Evolutionary conservation across 1,140 invertebrate species (phyloP).

Genomic region (Penaeus vannamei): DNA sequence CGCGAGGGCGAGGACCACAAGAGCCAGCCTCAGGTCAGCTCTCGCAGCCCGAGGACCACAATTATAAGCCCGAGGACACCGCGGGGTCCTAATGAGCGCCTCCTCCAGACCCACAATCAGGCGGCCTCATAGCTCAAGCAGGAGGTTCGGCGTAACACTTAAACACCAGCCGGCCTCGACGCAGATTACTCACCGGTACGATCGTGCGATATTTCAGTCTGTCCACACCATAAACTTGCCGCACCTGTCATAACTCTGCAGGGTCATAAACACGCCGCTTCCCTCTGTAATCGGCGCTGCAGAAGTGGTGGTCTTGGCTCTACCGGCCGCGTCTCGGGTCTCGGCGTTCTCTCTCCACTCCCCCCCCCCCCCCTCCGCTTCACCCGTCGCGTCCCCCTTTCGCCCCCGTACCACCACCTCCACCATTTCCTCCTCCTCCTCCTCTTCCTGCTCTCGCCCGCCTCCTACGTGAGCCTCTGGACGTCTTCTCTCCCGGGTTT

Average conservation of each 20-base stretch:
- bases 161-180: constrained; percentile 7
- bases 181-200: constrained; percentile 32
- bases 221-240: constrained; percentile 61
- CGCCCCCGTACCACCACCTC: constrained; percentile 26
- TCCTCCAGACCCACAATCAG: background rate
- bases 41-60: too few relatives aligned
- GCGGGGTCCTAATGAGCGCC: background rate
- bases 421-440: constrained; percentile 25
- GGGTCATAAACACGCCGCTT: constrained; percentile 56
- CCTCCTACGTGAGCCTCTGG: too few relatives aligned
- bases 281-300: constrained; percentile 48
- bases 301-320: constrained; percentile 38
- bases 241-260: constrained; percentile 53
- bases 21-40: too few relatives aligned
- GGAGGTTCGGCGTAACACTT: background rate
- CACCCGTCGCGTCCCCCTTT: background rate
- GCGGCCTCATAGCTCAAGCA: constrained; percentile 6
- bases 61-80: background rate
- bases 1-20: too few relatives aligned
- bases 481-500: too few relatives aligned
- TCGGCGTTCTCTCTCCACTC: constrained; percentile 10
- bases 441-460: constrained; percentile 37
- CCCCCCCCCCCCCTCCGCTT: background rate
- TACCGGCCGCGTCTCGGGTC: background rate
- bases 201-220: constrained; percentile 59